Percentiles rank a stretch among this genome's conserved stretches.
Conservation (phyloP, 2,888 invertebrate species). For the Icerya purchasi region DNA sequence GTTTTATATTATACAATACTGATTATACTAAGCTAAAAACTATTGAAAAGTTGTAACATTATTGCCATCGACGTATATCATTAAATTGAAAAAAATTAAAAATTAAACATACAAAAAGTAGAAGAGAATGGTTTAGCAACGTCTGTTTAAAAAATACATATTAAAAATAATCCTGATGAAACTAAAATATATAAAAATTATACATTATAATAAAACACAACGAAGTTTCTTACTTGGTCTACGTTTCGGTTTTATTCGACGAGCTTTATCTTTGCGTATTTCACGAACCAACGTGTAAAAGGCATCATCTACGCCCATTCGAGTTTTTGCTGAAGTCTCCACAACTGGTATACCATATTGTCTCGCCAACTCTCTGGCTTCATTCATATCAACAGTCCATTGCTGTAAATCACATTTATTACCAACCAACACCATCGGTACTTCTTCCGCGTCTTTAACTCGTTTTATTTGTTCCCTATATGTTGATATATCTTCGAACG, state of each 20-base stretch:
- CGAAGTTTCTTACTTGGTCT: slow-evolving; percentile 1
- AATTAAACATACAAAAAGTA: too few species aligned
- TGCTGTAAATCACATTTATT: slow-evolving; percentile 94
- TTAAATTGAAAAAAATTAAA: too few species aligned
- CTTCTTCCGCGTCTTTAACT: slow-evolving; percentile 98
- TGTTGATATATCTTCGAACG: slow-evolving; percentile 78
- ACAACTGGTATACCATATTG: slow-evolving; percentile 93
- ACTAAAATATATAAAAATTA: too few species aligned
- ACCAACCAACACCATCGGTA: slow-evolving; percentile 97
- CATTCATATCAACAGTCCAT: slow-evolving; percentile 86
- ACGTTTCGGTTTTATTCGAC: slow-evolving; percentile 4
- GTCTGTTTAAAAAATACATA: too few species aligned
- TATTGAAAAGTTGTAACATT: too few species aligned
- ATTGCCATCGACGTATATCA: too few species aligned
- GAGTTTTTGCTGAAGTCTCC: slow-evolving; percentile 96
- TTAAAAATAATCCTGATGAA: too few species aligned
- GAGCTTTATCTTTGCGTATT: slow-evolving; percentile 63
- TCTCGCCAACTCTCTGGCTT: slow-evolving; percentile 84
- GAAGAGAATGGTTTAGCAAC: too few species aligned
- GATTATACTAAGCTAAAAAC: too few species aligned
- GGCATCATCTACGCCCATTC: slow-evolving; percentile 99
- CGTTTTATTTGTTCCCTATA: slow-evolving; percentile 95
- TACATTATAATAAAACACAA: slow-evolving; percentile 6
- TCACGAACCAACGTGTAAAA: slow-evolving; percentile 97
- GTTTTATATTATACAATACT: too few species aligned